Evolutionary conservation across 2,113 vertebrate genomes (phyloP).

Genomic region (Entomyzon cyanotis): DNA sequence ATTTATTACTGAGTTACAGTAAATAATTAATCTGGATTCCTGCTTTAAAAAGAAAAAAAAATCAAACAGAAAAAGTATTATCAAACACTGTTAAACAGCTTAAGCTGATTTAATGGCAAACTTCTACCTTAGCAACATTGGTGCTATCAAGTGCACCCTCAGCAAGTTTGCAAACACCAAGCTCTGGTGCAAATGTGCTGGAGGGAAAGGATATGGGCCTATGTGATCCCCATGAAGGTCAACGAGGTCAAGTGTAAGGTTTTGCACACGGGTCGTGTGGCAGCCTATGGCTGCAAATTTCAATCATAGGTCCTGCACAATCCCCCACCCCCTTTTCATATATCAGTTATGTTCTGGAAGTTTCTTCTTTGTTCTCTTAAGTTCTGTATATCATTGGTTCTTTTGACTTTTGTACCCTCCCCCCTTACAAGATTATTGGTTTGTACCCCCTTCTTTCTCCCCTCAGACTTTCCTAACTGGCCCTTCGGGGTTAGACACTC

Average conservation of each 20-base stretch:
- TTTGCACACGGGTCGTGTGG: not conserved
- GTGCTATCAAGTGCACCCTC: rapidly evolving
- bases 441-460: no score
- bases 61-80: not conserved
- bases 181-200: no score
- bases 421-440: no score
- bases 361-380: no score
- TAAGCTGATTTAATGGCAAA: not conserved
- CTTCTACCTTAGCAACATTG: not conserved
- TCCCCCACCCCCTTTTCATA: no score
- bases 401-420: no score
- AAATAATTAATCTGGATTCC: not conserved
- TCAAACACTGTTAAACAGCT: not conserved
- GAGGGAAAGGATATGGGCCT: not conserved
- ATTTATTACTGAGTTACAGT: not conserved
- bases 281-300: no score
- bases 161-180: not conserved
- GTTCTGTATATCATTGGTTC: no score
- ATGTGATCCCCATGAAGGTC: not conserved
- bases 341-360: no score
- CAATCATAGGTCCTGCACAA: no score
- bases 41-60: not conserved
- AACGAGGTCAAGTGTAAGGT: not conserved
- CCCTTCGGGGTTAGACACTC: no score
- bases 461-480: no score